These are phyloP conservation scores for Melitaea cinxia DNA, from an alignment of 1,140 invertebrate species.

Conservation along the genomic window DNA sequence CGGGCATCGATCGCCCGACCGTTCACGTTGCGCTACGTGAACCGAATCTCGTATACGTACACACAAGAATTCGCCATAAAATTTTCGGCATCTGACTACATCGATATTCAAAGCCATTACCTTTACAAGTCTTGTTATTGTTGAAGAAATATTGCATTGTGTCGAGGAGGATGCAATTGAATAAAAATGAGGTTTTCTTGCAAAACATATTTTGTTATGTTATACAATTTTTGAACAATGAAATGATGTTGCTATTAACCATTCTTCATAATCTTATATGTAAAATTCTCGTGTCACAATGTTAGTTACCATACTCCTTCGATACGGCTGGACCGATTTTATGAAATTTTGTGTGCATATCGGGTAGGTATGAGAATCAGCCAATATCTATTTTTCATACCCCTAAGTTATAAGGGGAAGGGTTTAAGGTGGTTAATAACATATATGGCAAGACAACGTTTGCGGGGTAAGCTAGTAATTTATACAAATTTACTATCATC, in stretches of 20 bases:
- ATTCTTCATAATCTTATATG: no score
- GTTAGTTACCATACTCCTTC: no score
- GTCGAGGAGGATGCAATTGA: not conserved
- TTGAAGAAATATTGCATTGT: constrained; percentile 1
- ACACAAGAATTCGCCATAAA: constrained; percentile 9
- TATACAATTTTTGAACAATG: not conserved
- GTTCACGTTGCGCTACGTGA: constrained; percentile 17
- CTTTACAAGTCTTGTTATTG: not conserved
- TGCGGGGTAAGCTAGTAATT: no score
- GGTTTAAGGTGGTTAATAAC: no score
- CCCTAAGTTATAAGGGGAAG: no score
- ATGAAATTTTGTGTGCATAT: no score
- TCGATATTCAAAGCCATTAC: constrained; percentile 7
- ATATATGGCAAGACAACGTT: no score
- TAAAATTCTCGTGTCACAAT: no score
- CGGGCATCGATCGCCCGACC: constrained; percentile 28
- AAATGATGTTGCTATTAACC: not conserved
- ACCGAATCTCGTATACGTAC: constrained; percentile 18
- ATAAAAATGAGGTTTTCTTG: not conserved
- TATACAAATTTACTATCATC: no score
- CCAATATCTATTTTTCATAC: no score
- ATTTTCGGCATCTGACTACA: constrained; percentile 3
- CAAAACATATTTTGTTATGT: not conserved
- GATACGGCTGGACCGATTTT: no score
- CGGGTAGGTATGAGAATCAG: no score